phyloP scores from a whole-genome alignment of 2,113 vertebrate genomes.

The Microtus richardsoni region DNA sequence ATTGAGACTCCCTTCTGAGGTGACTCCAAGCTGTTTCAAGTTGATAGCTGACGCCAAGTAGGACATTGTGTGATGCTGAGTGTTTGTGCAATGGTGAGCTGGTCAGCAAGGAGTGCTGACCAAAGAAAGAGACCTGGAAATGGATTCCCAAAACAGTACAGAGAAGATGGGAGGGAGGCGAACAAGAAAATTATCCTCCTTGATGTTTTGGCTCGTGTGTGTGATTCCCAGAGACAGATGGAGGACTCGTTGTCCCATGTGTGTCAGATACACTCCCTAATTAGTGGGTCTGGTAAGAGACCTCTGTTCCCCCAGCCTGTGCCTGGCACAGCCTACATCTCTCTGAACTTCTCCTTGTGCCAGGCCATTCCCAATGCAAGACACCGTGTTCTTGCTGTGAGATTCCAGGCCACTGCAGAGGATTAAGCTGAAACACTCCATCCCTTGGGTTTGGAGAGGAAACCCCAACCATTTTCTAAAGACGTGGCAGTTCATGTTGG shows the following conservation, averaged over 20 bases:
- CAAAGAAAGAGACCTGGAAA: background rate
- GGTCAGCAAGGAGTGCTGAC: background rate
- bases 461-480: background rate
- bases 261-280: background rate
- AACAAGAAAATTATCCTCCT: background rate
- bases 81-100: background rate
- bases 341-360: conserved; percentile 28
- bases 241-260: background rate
- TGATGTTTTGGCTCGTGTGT: conserved; percentile 15
- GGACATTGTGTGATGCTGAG: background rate
- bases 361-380: conserved; percentile 19
- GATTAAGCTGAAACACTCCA: conserved; percentile 25
- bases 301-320: background rate
- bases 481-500: background rate
- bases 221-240: conserved; percentile 32
- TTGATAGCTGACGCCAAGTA: background rate
- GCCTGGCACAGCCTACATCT: background rate
- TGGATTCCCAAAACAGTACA: background rate
- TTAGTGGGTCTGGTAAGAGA: background rate
- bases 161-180: background rate
- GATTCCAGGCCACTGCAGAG: background rate
- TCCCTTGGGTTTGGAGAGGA: conserved; percentile 7
- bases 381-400: conserved; percentile 25
- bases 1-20: background rate
- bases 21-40: background rate